Evolutionary conservation across 2,888 invertebrate species (phyloP).

Genomic region (Trissoscelio sp.): DNA sequence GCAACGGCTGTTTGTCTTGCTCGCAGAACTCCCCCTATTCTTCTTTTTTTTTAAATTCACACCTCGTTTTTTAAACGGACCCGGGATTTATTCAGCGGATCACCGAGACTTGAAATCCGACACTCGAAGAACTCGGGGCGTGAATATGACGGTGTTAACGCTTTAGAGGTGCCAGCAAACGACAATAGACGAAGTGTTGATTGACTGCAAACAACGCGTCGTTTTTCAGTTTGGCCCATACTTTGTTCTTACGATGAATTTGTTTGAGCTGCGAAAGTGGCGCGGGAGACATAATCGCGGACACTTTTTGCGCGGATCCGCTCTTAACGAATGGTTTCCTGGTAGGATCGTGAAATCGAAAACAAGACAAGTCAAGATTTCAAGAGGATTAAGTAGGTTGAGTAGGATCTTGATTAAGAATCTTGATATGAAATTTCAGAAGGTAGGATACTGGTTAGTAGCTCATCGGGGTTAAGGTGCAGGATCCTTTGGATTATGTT

Average conservation of each 20-base stretch:
- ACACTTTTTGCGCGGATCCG: conserved; percentile 51
- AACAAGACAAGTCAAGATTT: conserved; percentile 50
- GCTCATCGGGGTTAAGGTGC: too few species aligned
- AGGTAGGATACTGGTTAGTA: too few species aligned
- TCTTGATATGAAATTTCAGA: too few species aligned
- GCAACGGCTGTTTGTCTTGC: conserved; percentile 23
- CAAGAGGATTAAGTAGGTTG: too few species aligned
- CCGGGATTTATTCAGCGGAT: conserved; percentile 66
- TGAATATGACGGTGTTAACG: conserved; percentile 83
- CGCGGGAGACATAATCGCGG: conserved; percentile 48
- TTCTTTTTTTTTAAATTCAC: conserved; percentile 68
- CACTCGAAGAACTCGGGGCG: conserved; percentile 76
- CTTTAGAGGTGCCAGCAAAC: conserved; percentile 80
- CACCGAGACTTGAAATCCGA: conserved; percentile 78
- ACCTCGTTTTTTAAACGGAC: conserved; percentile 67
- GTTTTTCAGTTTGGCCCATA: conserved; percentile 70
- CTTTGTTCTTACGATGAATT: conserved; percentile 67
- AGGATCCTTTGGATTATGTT: too few species aligned
- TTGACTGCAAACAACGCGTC: conserved; percentile 80
- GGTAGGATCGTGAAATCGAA: conserved; percentile 13
- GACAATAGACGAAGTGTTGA: conserved; percentile 82
- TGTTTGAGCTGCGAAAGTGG: conserved; percentile 62
- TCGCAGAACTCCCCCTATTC: conserved; percentile 13
- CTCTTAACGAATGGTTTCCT: conserved; percentile 10
- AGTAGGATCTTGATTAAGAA: too few species aligned